Base-by-base conservation (phyloP, 2,797 vertebrate species). In the Hoplostethus atlanticus region DNA sequence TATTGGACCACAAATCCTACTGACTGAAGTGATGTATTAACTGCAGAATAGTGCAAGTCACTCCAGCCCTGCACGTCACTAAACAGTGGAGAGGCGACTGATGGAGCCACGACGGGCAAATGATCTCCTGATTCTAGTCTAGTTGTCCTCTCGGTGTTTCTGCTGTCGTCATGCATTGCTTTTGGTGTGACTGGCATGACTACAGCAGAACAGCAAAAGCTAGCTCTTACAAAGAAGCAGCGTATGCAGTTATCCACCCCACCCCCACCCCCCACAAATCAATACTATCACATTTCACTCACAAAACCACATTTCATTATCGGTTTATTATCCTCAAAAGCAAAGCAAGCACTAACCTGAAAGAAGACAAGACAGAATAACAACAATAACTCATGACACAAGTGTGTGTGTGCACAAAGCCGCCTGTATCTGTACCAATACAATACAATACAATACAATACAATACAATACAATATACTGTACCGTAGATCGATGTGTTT, bases 401-500 rank as follows among this genome's bases (percentile, higher is more conserved):
- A 40, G 48, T 17, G 16, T 50, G 17, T 50, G 15, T 5, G 4
- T 6, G 3, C 0, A 56, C 70, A 21, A 36, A 64, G 11, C 12
- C 16, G 16, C 4, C 3, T 3, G 4, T 31, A 4, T 11, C 9
- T 8, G n/a, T 93, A n/a, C n/a, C n/a, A n/a, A n/a, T n/a, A n/a
- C n/a, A n/a, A n/a, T n/a, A n/a, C n/a, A n/a, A n/a, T n/a, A n/a
- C n/a, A n/a, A n/a, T n/a, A n/a, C n/a, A n/a, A n/a, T n/a, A n/a
- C n/a, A n/a, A n/a, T n/a, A n/a, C n/a, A n/a, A n/a, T n/a, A n/a
- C n/a, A n/a, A n/a, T n/a, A n/a, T n/a, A n/a, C 9, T 8, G n/a
- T 93, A 99, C 98, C 98, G 95, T 60, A 99, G 93, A 82, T 99
- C 98, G 38, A 98, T 92, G 13, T 99, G 96, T 84, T 96, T 98